phyloP scores from a whole-genome alignment of 2,797 vertebrate species.

The Enteromius mattozi region DNA sequence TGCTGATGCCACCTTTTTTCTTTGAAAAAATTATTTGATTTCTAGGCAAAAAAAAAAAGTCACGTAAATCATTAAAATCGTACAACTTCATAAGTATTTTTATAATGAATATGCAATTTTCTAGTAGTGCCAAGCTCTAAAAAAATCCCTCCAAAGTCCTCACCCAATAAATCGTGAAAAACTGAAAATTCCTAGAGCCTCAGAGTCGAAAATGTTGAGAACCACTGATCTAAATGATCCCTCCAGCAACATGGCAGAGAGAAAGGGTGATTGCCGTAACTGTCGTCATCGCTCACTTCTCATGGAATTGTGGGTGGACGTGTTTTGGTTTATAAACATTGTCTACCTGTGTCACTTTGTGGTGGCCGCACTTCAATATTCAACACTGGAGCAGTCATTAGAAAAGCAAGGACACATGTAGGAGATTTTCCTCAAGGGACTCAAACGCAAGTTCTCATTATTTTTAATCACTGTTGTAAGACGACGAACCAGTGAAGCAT shows the following conservation, averaged over 20 bases:
- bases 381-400: slow-evolving; percentile 20
- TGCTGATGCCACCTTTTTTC: no score
- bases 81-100: not conserved
- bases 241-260: slow-evolving; percentile 9
- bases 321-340: slow-evolving; percentile 12
- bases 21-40: no score
- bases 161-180: not conserved
- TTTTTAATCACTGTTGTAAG: slow-evolving; percentile 36
- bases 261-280: not conserved
- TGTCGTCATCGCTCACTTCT: slow-evolving; percentile 25
- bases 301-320: slow-evolving; percentile 18
- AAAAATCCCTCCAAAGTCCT: not conserved
- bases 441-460: slow-evolving; percentile 23
- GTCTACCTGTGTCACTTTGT: not conserved
- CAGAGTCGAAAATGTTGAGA: not conserved
- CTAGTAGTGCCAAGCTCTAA: not conserved
- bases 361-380: slow-evolving; percentile 10
- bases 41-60: no score
- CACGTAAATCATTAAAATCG: not conserved
- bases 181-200: not conserved
- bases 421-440: slow-evolving; percentile 16
- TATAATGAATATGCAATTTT: not conserved
- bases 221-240: slow-evolving; percentile 11
- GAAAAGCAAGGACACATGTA: slow-evolving; percentile 1
- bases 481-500: not conserved